Evolutionary conservation across 2,113 vertebrate genomes (phyloP).

Genomic region (Illadopsis cleaveri): DNA sequence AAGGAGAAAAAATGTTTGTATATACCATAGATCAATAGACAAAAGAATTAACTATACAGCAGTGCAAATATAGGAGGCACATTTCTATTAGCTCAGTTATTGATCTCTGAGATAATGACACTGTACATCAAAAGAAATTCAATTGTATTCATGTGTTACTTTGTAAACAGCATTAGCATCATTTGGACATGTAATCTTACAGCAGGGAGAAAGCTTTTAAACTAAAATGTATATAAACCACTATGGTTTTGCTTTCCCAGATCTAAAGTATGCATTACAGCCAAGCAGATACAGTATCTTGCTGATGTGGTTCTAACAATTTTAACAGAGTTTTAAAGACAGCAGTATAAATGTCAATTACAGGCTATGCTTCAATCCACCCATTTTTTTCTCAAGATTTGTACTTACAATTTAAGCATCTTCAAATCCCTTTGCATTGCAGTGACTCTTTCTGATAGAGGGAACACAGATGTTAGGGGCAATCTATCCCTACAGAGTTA

Average conservation of each 20-base stretch:
- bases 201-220: background rate
- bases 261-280: background rate
- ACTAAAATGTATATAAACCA: background rate
- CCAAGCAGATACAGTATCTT: background rate
- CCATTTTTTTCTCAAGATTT: background rate
- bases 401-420: background rate
- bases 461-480: background rate
- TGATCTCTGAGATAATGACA: constrained; percentile 45
- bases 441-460: background rate
- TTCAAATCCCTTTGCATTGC: background rate
- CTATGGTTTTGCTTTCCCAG: background rate
- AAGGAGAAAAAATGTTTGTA: background rate
- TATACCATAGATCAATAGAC: background rate
- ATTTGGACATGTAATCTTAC: background rate
- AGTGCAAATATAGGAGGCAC: background rate
- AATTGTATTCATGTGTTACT: constrained; percentile 15
- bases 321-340: background rate
- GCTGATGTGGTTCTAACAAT: background rate
- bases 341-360: background rate
- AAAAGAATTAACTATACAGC: constrained; percentile 3
- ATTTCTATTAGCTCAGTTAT: constrained; percentile 24
- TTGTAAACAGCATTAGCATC: background rate
- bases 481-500: background rate
- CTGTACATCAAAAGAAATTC: constrained; percentile 17
- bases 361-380: background rate